Base-by-base conservation (phyloP, 1,140 invertebrate species). In the Matsumurasca onukii region DNA sequence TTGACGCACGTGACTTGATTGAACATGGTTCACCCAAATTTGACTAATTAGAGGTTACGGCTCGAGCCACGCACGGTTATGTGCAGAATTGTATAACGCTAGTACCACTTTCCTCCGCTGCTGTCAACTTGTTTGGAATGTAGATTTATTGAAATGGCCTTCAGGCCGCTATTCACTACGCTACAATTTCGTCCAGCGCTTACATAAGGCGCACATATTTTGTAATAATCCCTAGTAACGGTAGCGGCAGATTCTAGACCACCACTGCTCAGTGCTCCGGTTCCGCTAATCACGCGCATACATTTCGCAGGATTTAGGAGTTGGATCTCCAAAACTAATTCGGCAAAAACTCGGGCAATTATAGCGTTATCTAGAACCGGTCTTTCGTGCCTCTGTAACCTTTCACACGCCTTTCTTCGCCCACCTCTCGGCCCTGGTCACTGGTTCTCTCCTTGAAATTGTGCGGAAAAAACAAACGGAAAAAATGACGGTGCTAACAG, bases 121-220 rank as follows among this genome's bases (percentile, higher is more conserved):
- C 55, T 59, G 55, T 59, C 55, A 59, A 59, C 55, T 59, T 29
- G 55, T 59, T 59, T 59, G 25, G 55, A 25, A 59, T 59, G 25
- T 24, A 59, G 55, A 59, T 59, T 59, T 59, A 59, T 59, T 29
- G 25, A 13, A 29, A 29, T 24, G 22, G 24, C 55, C 24, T 5
- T 5, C 3, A 27, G 24, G 15, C 15, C 15, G 3, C 24, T 22
- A 25, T 39, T 39, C 34, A 39, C 34, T 17, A 17, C 20, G 20
- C 49, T 3, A 52, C 49, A 52, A 52, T 52, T 52, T 22, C 12
- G 55, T 29, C 24, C 55, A 59, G 24, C 22, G 30, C 55, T 59
- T 59, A 59, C 55, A 59, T 59, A 59, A 59, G 25, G 55, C 55
- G 55, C 55, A 27, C 55, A 59, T 59, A 59, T 59, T 59, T 59